These are phyloP conservation scores for Eumacrocentrus americanus DNA, from an alignment of 2,888 invertebrate species.

Conservation along the genomic window DNA sequence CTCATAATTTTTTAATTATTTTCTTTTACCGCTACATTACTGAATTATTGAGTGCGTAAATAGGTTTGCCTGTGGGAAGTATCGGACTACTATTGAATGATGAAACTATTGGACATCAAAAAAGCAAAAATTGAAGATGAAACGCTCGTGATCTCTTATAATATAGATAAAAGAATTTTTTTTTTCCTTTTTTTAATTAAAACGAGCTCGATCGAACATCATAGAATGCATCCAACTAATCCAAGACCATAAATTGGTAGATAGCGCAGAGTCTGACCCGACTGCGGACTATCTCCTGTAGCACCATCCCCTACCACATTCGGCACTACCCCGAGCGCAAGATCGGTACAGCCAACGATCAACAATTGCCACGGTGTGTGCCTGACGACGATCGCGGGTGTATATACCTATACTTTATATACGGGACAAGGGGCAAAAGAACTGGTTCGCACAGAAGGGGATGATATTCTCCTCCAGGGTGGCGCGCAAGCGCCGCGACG, in stretches of 20 bases:
- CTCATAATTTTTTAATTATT: too few species aligned
- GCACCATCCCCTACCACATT: too few species aligned
- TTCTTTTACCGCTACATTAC: too few species aligned
- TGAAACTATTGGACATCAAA: too few species aligned
- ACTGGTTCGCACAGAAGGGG: slow-evolving; percentile 15
- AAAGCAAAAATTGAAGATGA: not conserved
- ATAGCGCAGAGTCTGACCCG: too few species aligned
- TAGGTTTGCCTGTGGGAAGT: too few species aligned
- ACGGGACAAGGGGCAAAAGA: slow-evolving; percentile 5
- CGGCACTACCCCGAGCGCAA: not conserved
- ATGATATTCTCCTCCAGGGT: slow-evolving; percentile 22
- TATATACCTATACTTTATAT: slow-evolving; percentile 4
- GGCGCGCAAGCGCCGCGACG: slow-evolving; percentile 51
- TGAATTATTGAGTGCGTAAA: too few species aligned
- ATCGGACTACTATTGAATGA: too few species aligned
- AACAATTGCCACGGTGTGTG: slow-evolving; percentile 50
- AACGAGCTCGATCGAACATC: not conserved
- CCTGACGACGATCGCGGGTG: not conserved
- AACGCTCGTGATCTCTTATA: not conserved
- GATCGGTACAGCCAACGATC: slow-evolving; percentile 48
- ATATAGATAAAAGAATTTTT: too few species aligned
- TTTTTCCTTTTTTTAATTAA: not conserved
- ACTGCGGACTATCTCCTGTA: too few species aligned
- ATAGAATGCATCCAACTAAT: not conserved
- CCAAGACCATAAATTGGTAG: not conserved